phyloP scores from a whole-genome alignment of 1,140 invertebrate genomes.

The Drosophila quadrilineata region DNA sequence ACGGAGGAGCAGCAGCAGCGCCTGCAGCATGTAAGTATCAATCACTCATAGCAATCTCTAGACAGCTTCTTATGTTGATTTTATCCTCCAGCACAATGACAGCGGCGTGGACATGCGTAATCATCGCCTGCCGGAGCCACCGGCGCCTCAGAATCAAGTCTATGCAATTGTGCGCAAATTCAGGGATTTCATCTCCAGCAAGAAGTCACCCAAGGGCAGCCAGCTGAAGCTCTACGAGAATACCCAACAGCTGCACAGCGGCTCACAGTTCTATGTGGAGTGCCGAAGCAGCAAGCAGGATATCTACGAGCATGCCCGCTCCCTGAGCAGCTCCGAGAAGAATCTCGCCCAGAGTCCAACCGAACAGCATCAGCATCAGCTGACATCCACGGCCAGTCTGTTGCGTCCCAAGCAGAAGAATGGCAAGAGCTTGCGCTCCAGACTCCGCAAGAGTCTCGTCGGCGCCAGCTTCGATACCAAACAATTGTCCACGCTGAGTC shows the following conservation, averaged over 20 bases:
- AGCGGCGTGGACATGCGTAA: constrained; percentile 83
- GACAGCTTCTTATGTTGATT: too few relatives aligned
- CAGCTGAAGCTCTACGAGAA: constrained; percentile 77
- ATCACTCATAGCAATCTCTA: too few relatives aligned
- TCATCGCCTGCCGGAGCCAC: constrained; percentile 84
- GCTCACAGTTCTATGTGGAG: constrained; percentile 68
- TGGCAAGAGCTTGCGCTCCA: constrained; percentile 82
- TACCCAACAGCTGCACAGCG: constrained; percentile 6
- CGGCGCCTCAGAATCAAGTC: constrained; percentile 82
- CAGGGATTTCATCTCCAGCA: constrained; percentile 83
- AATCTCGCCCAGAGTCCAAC: constrained; percentile 16
- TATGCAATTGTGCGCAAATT: constrained; percentile 83
- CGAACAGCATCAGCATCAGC: constrained; percentile 13
- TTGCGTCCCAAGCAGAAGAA: constrained; percentile 82
- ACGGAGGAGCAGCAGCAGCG: constrained; percentile 82
- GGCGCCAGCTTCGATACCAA: constrained; percentile 81
- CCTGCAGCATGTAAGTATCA: constrained; percentile 52
- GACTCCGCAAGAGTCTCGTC: constrained; percentile 82
- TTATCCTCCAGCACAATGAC: constrained; percentile 82
- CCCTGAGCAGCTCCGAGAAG: constrained; percentile 44
- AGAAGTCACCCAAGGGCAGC: constrained; percentile 82
- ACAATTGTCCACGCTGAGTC: constrained; percentile 51
- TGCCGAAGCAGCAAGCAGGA: constrained; percentile 42
- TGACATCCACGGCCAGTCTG: constrained; percentile 16
- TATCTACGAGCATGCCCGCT: constrained; percentile 47